Conservation (phyloP, 1,140 invertebrate species). For the Mamestra configurata region DNA sequence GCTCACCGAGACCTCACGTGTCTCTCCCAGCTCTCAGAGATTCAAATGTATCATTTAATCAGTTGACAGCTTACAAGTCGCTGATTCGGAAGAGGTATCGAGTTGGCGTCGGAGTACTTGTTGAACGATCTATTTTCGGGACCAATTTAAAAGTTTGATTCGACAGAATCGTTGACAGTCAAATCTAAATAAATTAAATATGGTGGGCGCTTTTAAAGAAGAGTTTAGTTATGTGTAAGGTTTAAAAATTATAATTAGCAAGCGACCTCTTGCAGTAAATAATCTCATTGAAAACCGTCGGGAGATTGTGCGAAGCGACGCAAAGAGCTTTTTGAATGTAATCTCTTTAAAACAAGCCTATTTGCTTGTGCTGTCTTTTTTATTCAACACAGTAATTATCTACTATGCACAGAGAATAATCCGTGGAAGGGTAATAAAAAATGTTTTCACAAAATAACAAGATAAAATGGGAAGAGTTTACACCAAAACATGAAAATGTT, state of each 20-base stretch:
- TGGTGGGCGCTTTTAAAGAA: not conserved
- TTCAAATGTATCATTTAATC: not conserved
- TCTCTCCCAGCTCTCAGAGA: not conserved
- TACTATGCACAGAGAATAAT: not conserved
- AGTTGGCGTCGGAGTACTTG: not conserved
- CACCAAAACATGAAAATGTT: not conserved
- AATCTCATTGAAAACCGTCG: slow-evolving; percentile 11
- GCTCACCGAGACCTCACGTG: slow-evolving; percentile 10
- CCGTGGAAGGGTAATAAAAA: slow-evolving; percentile 3
- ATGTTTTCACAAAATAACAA: not conserved
- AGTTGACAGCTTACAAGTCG: not conserved
- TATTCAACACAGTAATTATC: not conserved
- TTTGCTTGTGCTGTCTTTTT: slow-evolving; percentile 29
- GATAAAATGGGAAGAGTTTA: not conserved
- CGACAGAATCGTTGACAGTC: not conserved
- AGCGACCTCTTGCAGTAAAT: slow-evolving; percentile 20
- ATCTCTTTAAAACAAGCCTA: slow-evolving; percentile 33
- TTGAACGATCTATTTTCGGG: not conserved
- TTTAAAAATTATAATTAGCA: slow-evolving; percentile 28
- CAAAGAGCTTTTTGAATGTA: slow-evolving; percentile 41
- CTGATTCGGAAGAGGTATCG: not conserved
- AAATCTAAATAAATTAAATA: not conserved
- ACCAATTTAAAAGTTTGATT: slow-evolving; percentile 1
- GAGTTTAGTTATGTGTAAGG: not conserved
- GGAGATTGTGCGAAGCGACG: slow-evolving; percentile 27